phyloP scores from a whole-genome alignment of 2,888 invertebrate genomes.

The Drosophila fungiperda region DNA sequence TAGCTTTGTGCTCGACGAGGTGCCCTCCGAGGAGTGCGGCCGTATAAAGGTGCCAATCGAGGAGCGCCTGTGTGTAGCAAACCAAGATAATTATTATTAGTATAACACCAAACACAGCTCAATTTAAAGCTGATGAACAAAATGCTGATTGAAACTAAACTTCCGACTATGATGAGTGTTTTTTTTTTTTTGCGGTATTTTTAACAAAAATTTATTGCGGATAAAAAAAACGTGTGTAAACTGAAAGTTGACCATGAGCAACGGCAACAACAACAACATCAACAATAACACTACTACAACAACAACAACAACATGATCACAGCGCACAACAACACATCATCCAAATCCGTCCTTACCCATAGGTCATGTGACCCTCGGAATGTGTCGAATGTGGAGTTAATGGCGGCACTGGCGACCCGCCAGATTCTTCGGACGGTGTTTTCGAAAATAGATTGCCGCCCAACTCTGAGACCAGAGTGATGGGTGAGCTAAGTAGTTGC shows the following conservation, averaged over 20 bases:
- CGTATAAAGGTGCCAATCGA: constrained; percentile 94
- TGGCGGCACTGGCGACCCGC: constrained; percentile 89
- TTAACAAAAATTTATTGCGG: constrained; percentile 23
- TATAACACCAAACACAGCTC: not conserved
- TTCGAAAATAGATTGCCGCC: constrained; percentile 97
- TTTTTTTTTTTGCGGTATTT: not conserved
- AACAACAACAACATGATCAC: constrained; percentile 47
- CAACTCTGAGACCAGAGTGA: constrained; percentile 97
- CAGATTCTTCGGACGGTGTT: constrained; percentile 95
- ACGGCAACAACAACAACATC: constrained; percentile 27
- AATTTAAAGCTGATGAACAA: constrained; percentile 15
- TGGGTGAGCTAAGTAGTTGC: constrained; percentile 90
- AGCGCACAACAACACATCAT: constrained; percentile 38
- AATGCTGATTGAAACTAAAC: constrained; percentile 13
- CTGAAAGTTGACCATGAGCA: constrained; percentile 24
- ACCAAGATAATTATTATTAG: not conserved
- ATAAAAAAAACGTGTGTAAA: constrained; percentile 13
- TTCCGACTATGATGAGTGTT: not conserved
- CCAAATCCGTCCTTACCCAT: constrained; percentile 84
- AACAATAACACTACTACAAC: constrained; percentile 28
- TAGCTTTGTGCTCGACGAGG: constrained; percentile 86
- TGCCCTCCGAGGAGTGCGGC: constrained; percentile 89
- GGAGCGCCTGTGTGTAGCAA: constrained; percentile 88
- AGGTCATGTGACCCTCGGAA: constrained; percentile 87
- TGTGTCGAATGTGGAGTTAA: constrained; percentile 87